Conservation (phyloP, 1,140 invertebrate species). For the Drosophila busckii region DNA sequence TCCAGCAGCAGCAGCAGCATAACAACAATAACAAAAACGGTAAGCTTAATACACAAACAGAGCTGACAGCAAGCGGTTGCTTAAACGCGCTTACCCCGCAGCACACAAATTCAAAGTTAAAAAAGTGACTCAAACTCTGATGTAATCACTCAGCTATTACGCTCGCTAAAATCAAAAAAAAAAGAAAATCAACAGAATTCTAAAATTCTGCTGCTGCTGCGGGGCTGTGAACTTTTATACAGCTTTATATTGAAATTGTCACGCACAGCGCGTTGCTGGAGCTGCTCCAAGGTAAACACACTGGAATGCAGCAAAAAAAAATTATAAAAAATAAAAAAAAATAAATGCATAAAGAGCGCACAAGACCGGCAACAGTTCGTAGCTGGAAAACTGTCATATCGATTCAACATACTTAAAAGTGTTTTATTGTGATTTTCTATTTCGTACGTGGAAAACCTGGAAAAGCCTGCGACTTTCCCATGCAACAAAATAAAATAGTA, state of each 20-base stretch:
- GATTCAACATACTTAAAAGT: conserved; percentile 44
- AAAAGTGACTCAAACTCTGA: conserved; percentile 73
- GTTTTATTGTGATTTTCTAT: conserved; percentile 2
- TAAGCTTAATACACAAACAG: conserved; percentile 53
- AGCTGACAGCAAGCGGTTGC: conserved; percentile 27
- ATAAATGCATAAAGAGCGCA: too few relatives aligned
- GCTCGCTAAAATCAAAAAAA: conserved; percentile 40
- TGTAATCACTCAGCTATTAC: conserved; percentile 71
- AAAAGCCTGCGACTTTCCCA: too few relatives aligned
- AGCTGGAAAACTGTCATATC: conserved; percentile 46
- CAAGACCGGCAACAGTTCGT: too few relatives aligned
- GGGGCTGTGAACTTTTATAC: conserved; percentile 1
- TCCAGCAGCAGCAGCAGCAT: conserved; percentile 35
- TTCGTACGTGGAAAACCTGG: conserved; percentile 18
- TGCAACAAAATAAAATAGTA: too few relatives aligned
- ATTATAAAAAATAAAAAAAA: too few relatives aligned
- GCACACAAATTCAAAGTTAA: conserved; percentile 3
- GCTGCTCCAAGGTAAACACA: background rate
- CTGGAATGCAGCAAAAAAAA: background rate
- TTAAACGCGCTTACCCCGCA: conserved; percentile 6
- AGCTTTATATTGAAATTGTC: background rate
- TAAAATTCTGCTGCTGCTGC: background rate
- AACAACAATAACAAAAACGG: conserved; percentile 29
- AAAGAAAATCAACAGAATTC: background rate
- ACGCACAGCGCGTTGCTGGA: background rate